A percentile compares a stretch with the other conserved stretches of the same genome.
These are phyloP conservation scores for Sesia bembeciformis DNA, from an alignment of 2,888 invertebrate genomes.

Conservation along the genomic window DNA sequence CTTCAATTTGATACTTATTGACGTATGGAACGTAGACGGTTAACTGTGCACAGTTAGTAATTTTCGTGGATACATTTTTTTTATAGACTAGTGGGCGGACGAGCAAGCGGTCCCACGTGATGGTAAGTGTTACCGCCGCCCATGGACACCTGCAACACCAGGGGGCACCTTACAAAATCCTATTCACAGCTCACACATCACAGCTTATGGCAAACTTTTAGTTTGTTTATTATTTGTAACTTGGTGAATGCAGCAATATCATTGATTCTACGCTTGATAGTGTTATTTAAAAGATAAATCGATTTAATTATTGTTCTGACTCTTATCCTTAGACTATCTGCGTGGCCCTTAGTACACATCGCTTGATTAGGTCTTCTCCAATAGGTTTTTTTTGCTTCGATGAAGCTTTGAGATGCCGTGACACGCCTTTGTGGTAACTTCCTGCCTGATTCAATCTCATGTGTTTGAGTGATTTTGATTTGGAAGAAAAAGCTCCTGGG, in stretches of 20 bases:
- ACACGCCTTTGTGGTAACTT: background rate
- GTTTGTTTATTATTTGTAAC: conserved; percentile 4
- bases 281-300: conserved; percentile 10
- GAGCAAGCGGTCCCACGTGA: no score
- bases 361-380: conserved; percentile 7
- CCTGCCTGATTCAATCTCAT: background rate
- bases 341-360: no score
- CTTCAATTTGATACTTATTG: conserved; percentile 3
- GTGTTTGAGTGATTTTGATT: background rate
- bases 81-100: no score
- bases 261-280: conserved; percentile 9
- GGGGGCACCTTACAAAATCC: no score
- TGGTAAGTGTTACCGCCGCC: no score
- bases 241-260: conserved; percentile 8
- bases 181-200: no score
- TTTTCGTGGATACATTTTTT: conserved; percentile 7
- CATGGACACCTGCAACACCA: no score
- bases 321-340: conserved; percentile 10
- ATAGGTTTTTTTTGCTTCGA: conserved; percentile 12
- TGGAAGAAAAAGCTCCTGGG: background rate
- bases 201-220: conserved; percentile 7
- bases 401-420: background rate
- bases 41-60: conserved; percentile 5
- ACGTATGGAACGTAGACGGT: background rate
- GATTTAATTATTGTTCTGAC: conserved; percentile 8